phyloP scores from a whole-genome alignment of 2,113 vertebrate genomes.

The Peromyscus leucopus region DNA sequence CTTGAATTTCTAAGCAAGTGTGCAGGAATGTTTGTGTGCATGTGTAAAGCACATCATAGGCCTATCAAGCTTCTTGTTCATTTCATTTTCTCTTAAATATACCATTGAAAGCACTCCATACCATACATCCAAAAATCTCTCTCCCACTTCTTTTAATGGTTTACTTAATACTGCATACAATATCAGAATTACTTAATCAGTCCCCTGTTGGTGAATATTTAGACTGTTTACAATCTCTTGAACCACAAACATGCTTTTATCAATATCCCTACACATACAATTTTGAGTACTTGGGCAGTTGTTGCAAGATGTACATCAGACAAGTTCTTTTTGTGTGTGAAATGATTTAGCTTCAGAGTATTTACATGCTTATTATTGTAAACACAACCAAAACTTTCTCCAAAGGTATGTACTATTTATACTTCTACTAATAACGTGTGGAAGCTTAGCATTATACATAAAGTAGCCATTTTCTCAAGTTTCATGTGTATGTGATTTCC shows the following conservation, averaged over 20 bases:
- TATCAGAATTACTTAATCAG: conserved; percentile 29
- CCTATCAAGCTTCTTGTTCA: not conserved
- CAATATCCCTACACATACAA: not conserved
- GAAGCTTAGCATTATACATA: not conserved
- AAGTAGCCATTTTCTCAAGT: not conserved
- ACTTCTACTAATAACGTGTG: conserved; percentile 6
- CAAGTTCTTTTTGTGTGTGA: not conserved
- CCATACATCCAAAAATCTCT: not conserved
- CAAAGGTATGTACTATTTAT: not conserved
- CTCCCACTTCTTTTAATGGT: conserved; percentile 3
- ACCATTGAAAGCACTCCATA: not conserved
- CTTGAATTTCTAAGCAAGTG: not conserved
- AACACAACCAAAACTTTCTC: conserved; percentile 22
- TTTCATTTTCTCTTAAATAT: conserved; percentile 42
- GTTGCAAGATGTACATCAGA: not conserved
- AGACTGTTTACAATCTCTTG: not conserved
- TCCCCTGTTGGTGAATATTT: not conserved
- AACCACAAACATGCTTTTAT: not conserved
- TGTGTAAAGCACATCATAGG: not conserved
- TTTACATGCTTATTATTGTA: conserved; percentile 18
- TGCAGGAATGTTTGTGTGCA: not conserved
- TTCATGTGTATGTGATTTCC: not conserved
- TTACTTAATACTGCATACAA: not conserved
- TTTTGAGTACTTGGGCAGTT: not conserved
- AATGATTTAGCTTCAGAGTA: not conserved